phyloP scores from a whole-genome alignment of 2,888 invertebrate genomes.

The Hirudinaria manillensis region DNA sequence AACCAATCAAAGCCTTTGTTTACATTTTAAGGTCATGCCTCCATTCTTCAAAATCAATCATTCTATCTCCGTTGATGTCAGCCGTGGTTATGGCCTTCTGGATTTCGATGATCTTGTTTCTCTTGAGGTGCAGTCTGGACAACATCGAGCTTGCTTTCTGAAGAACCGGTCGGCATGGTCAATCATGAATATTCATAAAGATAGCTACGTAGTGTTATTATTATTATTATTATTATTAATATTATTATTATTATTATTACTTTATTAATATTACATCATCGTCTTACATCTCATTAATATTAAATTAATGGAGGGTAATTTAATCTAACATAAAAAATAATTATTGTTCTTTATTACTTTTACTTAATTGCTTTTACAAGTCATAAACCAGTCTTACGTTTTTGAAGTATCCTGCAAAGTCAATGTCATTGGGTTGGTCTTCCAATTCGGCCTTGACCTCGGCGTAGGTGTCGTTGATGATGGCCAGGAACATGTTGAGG shows the following conservation, averaged over 20 bases:
- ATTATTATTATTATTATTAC: background rate
- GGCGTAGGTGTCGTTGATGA: constrained; percentile 72
- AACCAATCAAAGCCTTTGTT: too few relatives aligned
- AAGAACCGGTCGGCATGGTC: background rate
- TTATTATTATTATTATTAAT: too few relatives aligned
- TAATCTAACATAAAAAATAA: too few relatives aligned
- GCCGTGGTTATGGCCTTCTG: constrained; percentile 57
- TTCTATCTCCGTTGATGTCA: constrained; percentile 55
- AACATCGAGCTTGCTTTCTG: constrained; percentile 59
- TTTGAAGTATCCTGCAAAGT: constrained; percentile 62
- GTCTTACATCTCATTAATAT: background rate
- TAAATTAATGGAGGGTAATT: too few relatives aligned
- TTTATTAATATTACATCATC: background rate
- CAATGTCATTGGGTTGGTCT: constrained; percentile 58
- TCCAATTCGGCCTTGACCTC: constrained; percentile 67
- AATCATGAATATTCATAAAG: background rate
- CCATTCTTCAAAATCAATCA: constrained; percentile 57
- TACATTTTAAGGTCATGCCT: constrained; percentile 57
- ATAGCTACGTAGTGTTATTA: background rate
- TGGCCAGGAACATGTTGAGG: constrained; percentile 75
- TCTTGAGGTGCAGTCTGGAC: constrained; percentile 56
- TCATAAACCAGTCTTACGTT: too few relatives aligned
- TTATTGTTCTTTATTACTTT: too few relatives aligned
- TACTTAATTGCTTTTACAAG: too few relatives aligned
- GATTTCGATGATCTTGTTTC: constrained; percentile 58